Evolutionary conservation across 2,113 vertebrate genomes (phyloP).

Genomic region (Cebidichthys violaceus): DNA sequence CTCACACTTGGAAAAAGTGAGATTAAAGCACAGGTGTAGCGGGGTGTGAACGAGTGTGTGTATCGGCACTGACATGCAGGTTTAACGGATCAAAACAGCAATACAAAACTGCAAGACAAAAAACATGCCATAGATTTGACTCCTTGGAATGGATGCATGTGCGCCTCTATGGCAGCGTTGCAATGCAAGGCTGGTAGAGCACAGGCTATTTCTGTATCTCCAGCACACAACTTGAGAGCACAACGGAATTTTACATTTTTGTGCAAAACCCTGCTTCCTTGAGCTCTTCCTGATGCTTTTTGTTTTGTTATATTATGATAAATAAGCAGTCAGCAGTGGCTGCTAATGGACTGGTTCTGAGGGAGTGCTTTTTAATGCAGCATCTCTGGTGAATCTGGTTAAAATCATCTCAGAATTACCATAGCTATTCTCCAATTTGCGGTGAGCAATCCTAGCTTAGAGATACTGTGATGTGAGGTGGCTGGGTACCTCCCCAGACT

Average conservation of each 20-base stretch:
- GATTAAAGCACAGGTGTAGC: slow-evolving; percentile 64
- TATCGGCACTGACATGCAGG: slow-evolving; percentile 50
- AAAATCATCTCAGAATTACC: not conserved
- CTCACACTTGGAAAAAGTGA: slow-evolving; percentile 60
- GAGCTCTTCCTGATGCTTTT: not conserved
- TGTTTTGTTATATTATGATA: not conserved
- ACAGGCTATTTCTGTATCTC: not conserved
- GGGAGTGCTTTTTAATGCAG: not conserved
- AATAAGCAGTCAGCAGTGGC: slow-evolving; percentile 4
- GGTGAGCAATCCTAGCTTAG: not conserved
- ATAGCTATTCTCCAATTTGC: slow-evolving; percentile 11
- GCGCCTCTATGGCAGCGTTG: not conserved
- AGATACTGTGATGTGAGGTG: not conserved
- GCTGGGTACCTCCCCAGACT: slow-evolving; percentile 7
- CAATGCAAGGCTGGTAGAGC: not conserved
- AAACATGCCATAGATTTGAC: slow-evolving; percentile 37
- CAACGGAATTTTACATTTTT: not conserved
- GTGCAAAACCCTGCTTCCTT: not conserved
- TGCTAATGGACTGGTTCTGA: slow-evolving; percentile 21
- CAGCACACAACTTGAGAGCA: not conserved
- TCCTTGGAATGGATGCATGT: slow-evolving; percentile 18
- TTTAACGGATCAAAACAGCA: slow-evolving; percentile 62
- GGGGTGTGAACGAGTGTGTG: slow-evolving; percentile 66
- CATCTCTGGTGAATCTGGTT: slow-evolving; percentile 16
- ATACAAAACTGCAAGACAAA: slow-evolving; percentile 49